phyloP scores from a whole-genome alignment of 2,888 invertebrate species.

The Diplolepis rosae region DNA sequence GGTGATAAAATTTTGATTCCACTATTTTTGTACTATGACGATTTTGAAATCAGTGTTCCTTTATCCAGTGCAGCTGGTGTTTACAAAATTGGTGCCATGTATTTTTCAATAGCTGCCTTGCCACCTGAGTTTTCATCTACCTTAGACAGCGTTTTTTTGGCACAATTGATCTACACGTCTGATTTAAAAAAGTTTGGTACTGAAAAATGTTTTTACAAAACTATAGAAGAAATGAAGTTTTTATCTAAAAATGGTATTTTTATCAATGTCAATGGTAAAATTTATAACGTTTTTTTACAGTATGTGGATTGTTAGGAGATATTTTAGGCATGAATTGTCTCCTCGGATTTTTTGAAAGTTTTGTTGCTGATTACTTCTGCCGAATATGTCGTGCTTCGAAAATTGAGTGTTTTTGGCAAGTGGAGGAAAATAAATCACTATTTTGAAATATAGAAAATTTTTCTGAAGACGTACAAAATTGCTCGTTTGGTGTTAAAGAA shows the following conservation, averaged over 20 bases:
- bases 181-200: conserved; percentile 35
- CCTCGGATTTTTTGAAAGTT: neutral
- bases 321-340: neutral
- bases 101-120: conserved; percentile 39
- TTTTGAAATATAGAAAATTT: no score
- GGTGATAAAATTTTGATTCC: conserved; percentile 30
- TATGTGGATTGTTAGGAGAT: neutral
- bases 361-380: no score
- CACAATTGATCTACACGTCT: conserved; percentile 27
- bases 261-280: neutral
- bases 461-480: no score
- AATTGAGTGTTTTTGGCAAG: no score
- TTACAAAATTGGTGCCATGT: conserved; percentile 39
- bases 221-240: conserved; percentile 11
- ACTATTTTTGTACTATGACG: conserved; percentile 13
- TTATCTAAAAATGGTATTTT: neutral
- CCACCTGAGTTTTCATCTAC: conserved; percentile 30
- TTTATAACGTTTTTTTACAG: neutral
- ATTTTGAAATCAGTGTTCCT: conserved; percentile 34
- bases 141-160: conserved; percentile 37
- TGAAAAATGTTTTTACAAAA: no score
- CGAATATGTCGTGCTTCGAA: no score
- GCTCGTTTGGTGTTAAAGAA: conserved; percentile 54
- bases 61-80: conserved; percentile 22
- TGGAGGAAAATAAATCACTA: no score